Evolutionary conservation across 2,888 invertebrate species (phyloP), one percentile per base, ranked within the genome.

Genomic region (Trisateles emortualis): DNA sequence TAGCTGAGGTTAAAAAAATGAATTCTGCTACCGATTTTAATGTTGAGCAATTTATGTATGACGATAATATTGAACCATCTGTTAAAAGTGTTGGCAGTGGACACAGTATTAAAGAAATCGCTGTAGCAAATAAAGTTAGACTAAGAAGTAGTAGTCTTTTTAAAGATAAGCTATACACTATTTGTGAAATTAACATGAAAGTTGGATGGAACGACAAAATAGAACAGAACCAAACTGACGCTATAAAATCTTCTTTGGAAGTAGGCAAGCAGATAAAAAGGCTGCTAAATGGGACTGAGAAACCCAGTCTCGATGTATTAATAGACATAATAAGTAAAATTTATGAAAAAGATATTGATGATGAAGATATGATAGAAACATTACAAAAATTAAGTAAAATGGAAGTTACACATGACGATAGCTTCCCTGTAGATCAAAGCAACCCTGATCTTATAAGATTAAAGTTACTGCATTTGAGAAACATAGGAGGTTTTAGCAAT

Each of bases 81-180:
- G 16, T 52, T 11, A 78, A 75, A 64, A 55, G 59, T 39, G 80
- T 90, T n/a, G 92, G 92, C 0, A 84, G 81, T 69, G 90, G 90
- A n/a, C 66, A 78, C 52, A 84, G 65, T 46, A 89, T 92, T 13
- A 90, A 88, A 78, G 85, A 88, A 59, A 88, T 92, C 60, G 86
- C 85, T 3, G 61, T 74, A 45, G 78, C 55, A 38, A 87, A 81
- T 69, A 84, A 85, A 79, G 80, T 89, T 0, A 78, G 88, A 64
- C 73, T 92, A 4, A 90, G 86, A 73, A 88, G 89, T 39, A 84
- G 84, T 48, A 87, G 86, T 60, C 41, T 86, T 11, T 92, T 91
- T 56, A 83, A 84, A 66, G 86, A 78, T 8, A 81, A 78, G 43
- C 59, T 91, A 29, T 71, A 56, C 39, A 87, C 90, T 0, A 72